Conservation (phyloP, 2,113 vertebrate genomes). For the Lepisosteus oculatus region DNA sequence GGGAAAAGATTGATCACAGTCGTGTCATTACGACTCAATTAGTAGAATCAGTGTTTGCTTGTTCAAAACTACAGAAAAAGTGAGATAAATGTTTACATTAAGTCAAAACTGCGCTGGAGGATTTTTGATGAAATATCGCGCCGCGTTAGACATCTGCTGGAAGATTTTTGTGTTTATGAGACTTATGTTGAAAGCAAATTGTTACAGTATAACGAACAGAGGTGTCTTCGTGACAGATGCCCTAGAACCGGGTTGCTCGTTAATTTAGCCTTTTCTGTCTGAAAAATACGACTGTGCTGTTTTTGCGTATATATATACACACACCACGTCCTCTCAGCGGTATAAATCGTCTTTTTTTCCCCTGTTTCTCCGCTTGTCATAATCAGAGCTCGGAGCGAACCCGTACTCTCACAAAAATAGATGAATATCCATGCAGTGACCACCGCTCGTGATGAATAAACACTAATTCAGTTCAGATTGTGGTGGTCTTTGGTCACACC, state of each 20-base stretch:
- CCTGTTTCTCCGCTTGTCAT: neutral
- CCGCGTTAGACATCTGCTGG: neutral
- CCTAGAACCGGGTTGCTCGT: no score
- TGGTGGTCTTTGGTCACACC: no score
- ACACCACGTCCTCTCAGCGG: neutral
- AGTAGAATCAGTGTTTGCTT: slow-evolving; percentile 32
- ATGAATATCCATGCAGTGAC: neutral
- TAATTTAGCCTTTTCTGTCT: no score
- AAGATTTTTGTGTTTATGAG: no score
- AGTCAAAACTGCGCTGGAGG: neutral
- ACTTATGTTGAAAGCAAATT: no score
- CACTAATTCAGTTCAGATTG: neutral
- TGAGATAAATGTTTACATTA: no score
- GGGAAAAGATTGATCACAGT: slow-evolving; percentile 63
- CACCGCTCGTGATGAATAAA: neutral
- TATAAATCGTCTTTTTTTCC: no score
- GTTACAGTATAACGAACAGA: no score
- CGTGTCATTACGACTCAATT: slow-evolving; percentile 58
- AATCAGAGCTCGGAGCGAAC: neutral
- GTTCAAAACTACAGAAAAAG: neutral
- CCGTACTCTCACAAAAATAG: neutral
- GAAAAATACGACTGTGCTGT: neutral
- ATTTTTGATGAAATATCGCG: neutral
- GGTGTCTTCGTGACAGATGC: no score
- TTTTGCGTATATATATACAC: neutral